These are phyloP conservation scores for Isichthys henryi DNA, from an alignment of 2,113 vertebrate species.

Conservation along the genomic window DNA sequence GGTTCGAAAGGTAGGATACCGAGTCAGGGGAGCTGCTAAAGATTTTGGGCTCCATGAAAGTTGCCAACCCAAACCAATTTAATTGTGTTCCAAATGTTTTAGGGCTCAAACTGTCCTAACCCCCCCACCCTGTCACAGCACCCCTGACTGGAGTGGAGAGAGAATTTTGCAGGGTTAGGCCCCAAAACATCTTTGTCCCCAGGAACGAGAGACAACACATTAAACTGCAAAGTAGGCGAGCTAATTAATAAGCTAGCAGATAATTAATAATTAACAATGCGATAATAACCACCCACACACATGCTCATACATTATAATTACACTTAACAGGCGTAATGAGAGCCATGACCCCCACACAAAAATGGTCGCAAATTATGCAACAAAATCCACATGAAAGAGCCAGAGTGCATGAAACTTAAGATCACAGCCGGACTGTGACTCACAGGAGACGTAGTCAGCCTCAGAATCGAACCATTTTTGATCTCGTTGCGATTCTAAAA, in stretches of 20 bases:
- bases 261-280: neutral
- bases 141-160: neutral
- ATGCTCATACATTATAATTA: neutral
- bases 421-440: slow-evolving; percentile 44
- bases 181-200: neutral
- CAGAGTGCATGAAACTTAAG: neutral
- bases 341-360: neutral
- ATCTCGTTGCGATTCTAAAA: slow-evolving; percentile 94
- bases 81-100: neutral
- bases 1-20: neutral
- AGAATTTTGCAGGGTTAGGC: neutral
- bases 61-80: neutral
- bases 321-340: neutral
- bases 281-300: neutral
- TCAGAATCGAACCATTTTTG: slow-evolving; percentile 94
- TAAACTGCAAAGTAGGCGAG: neutral
- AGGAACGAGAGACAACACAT: neutral
- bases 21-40: neutral
- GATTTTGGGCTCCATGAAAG: neutral
- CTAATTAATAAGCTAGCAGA: neutral
- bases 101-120: neutral
- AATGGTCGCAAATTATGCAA: neutral
- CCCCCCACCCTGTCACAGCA: neutral
- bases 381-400: neutral
- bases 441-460: slow-evolving; percentile 87